Percentiles rank a stretch among this genome's conserved stretches.
Conservation (phyloP, 2,113 vertebrate genomes). For the Alces alces region DNA sequence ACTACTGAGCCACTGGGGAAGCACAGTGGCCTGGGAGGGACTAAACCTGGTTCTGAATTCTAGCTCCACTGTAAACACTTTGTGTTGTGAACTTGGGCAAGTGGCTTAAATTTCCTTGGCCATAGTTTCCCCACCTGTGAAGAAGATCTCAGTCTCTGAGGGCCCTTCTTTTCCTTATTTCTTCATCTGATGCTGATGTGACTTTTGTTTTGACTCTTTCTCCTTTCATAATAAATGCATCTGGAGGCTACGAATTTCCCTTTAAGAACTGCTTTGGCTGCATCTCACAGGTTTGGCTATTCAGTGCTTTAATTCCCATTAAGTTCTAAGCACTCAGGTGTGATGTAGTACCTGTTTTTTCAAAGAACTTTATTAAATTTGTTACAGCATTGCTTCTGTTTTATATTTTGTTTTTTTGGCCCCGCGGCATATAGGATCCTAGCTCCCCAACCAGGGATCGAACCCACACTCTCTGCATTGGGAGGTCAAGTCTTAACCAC, state of each 20-base stretch:
- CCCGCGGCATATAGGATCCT: neutral
- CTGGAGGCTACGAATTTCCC: neutral
- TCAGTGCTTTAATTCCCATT: neutral
- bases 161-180: neutral
- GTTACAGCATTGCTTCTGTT: neutral
- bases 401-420: neutral
- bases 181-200: neutral
- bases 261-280: neutral
- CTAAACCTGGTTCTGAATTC: neutral
- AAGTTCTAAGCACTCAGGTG: neutral
- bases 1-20: neutral
- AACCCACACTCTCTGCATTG: neutral
- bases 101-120: neutral
- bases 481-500: neutral
- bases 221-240: neutral
- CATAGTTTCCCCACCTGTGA: neutral
- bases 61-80: neutral
- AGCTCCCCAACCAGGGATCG: neutral
- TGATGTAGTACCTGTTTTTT: neutral
- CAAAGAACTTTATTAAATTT: neutral
- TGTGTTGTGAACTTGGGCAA: neutral
- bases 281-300: neutral
- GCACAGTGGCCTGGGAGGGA: neutral
- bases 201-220: neutral
- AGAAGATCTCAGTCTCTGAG: neutral